A percentile compares a stretch with the other conserved stretches of the same genome.
Evolutionary conservation across 2,113 vertebrate species (phyloP).

Genomic region (Neomonachus schauinslandi): DNA sequence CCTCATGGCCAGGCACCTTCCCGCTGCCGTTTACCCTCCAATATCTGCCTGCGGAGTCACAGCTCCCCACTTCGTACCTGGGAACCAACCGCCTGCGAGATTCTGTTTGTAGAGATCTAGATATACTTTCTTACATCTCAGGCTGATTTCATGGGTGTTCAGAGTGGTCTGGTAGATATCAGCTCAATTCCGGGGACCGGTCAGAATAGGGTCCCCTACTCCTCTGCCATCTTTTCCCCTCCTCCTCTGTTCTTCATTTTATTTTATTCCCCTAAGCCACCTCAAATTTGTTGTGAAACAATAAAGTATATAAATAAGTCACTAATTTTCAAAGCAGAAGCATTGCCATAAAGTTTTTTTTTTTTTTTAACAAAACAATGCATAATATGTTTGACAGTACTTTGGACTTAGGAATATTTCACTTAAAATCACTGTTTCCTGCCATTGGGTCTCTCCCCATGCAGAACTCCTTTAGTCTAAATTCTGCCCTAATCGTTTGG

Average conservation of each 20-base stretch:
- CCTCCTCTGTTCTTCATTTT: not conserved
- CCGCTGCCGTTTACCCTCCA: too few relatives aligned
- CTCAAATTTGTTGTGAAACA: not conserved
- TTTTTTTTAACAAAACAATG: not conserved
- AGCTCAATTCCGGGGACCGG: too few relatives aligned
- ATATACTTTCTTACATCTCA: too few relatives aligned
- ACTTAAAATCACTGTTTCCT: not conserved
- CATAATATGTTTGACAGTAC: not conserved
- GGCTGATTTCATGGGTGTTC: too few relatives aligned
- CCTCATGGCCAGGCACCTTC: too few relatives aligned
- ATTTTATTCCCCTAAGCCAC: not conserved
- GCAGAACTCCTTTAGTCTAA: not conserved
- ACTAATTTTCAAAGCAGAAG: not conserved
- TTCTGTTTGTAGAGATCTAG: too few relatives aligned
- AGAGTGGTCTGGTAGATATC: too few relatives aligned
- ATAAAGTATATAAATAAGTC: not conserved
- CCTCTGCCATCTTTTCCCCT: too few relatives aligned
- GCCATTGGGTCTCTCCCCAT: not conserved
- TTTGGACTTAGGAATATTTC: not conserved
- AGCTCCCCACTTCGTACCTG: too few relatives aligned
- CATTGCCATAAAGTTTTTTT: not conserved
- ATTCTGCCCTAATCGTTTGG: not conserved
- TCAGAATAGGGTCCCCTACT: too few relatives aligned
- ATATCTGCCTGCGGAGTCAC: too few relatives aligned
- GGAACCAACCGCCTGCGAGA: too few relatives aligned